These are phyloP conservation scores for Dendrolimus pini DNA, from an alignment of 2,888 invertebrate species.

Conservation along the genomic window DNA sequence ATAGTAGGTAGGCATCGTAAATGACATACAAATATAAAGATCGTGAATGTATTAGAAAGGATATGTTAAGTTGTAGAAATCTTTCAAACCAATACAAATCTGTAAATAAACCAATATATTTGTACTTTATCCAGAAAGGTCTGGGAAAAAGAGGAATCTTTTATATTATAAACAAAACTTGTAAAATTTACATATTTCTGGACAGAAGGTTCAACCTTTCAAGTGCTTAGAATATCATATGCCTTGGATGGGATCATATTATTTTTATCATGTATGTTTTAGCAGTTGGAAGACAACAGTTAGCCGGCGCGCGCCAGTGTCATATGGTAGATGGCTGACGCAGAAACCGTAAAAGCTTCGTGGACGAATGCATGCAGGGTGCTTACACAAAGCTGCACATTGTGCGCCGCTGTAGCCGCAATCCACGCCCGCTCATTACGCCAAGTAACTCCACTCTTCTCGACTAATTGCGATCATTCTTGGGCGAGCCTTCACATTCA, in stretches of 20 bases:
- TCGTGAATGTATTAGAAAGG: no score
- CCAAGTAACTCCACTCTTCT: conserved; percentile 36
- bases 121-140: neutral
- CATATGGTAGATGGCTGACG: conserved; percentile 54
- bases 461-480: conserved; percentile 51
- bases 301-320: conserved; percentile 25
- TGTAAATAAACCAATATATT: neutral
- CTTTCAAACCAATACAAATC: no score
- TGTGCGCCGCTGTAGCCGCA: conserved; percentile 24
- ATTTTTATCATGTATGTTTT: neutral
- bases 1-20: no score
- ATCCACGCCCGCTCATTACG: conserved; percentile 41
- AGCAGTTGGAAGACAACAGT: conserved; percentile 27
- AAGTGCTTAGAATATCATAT: no score
- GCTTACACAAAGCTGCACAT: conserved; percentile 30
- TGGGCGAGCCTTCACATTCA: conserved; percentile 42
- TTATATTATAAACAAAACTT: neutral
- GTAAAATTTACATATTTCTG: neutral
- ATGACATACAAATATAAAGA: no score
- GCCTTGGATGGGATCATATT: no score
- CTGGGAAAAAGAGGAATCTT: no score
- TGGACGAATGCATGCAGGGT: conserved; percentile 19
- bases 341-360: conserved; percentile 68
- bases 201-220: neutral
- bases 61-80: no score